These are phyloP conservation scores for Girardinus metallicus DNA, from an alignment of 2,797 vertebrate species.

Conservation along the genomic window DNA sequence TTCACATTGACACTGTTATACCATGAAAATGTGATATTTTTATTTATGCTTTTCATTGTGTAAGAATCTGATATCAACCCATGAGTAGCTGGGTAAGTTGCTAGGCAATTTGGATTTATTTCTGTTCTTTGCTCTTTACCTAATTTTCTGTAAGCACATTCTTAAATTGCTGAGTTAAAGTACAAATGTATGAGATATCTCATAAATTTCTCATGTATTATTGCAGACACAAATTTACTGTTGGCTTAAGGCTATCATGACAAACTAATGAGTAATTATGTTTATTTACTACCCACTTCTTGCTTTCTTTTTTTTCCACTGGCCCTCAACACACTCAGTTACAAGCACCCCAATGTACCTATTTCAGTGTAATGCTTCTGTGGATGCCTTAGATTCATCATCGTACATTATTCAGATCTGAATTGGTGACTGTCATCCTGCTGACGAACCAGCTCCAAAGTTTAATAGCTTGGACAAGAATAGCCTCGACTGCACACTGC, in stretches of 20 bases:
- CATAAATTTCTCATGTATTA: slow-evolving; percentile 22
- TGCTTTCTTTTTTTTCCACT: neutral
- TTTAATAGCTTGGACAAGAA: slow-evolving; percentile 74
- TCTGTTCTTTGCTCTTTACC: slow-evolving; percentile 19
- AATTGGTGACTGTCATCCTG: slow-evolving; percentile 75
- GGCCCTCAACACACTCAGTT: slow-evolving; percentile 22
- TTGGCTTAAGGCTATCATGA: slow-evolving; percentile 31
- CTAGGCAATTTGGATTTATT: slow-evolving; percentile 12
- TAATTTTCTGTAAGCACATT: neutral
- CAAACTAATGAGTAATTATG: slow-evolving; percentile 41
- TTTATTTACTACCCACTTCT: slow-evolving; percentile 5
- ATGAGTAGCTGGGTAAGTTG: slow-evolving; percentile 28
- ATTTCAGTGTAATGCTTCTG: slow-evolving; percentile 69
- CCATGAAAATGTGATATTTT: neutral
- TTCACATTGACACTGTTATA: neutral
- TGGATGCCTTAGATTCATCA: slow-evolving; percentile 69
- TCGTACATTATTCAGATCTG: slow-evolving; percentile 80
- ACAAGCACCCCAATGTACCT: slow-evolving; percentile 61
- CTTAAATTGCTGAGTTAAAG: slow-evolving; percentile 17
- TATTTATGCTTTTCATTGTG: too few species aligned
- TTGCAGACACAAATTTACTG: slow-evolving; percentile 14
- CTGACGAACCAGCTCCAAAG: slow-evolving; percentile 64
- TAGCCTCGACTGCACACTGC: slow-evolving; percentile 71
- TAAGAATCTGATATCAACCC: neutral
- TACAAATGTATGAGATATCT: slow-evolving; percentile 8